Conservation (phyloP, 2,113 vertebrate genomes). For the Pithys albifrons region DNA sequence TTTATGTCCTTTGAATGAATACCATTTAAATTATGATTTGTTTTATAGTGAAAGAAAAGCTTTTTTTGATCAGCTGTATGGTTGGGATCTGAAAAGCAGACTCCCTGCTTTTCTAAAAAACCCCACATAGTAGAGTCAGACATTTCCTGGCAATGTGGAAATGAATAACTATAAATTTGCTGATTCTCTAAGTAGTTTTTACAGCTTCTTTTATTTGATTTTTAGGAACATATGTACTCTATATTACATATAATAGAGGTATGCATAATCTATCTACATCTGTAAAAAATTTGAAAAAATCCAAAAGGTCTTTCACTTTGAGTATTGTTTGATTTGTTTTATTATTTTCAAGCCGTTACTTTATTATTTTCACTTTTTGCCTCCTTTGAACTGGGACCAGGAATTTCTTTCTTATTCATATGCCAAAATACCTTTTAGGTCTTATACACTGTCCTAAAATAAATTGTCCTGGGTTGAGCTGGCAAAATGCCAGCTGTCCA, state of each 20-base stretch:
- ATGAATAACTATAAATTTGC: neutral
- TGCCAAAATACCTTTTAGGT: neutral
- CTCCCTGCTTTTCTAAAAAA: neutral
- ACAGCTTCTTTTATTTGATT: neutral
- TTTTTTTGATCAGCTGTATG: constrained; percentile 5
- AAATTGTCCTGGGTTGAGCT: too few species aligned
- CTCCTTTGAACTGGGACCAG: neutral
- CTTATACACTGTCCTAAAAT: neutral
- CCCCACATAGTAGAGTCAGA: neutral
- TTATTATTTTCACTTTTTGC: neutral
- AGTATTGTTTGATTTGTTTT: neutral
- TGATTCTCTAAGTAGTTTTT: neutral
- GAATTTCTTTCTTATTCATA: neutral
- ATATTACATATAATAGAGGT: neutral
- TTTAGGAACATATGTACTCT: neutral
- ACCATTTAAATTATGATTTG: neutral
- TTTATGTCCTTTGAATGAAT: constrained; percentile 25
- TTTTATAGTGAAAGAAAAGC: constrained; percentile 25
- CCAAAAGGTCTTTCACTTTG: neutral
- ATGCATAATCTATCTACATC: neutral
- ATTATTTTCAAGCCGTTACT: neutral
- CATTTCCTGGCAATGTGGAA: constrained; percentile 26
- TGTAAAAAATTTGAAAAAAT: neutral
- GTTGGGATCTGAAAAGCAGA: neutral
- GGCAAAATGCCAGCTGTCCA: too few species aligned